A percentile compares a stretch with the other conserved stretches of the same genome.
phyloP scores from a whole-genome alignment of 2,888 invertebrate species.

The Drosophila peninsularis region DNA sequence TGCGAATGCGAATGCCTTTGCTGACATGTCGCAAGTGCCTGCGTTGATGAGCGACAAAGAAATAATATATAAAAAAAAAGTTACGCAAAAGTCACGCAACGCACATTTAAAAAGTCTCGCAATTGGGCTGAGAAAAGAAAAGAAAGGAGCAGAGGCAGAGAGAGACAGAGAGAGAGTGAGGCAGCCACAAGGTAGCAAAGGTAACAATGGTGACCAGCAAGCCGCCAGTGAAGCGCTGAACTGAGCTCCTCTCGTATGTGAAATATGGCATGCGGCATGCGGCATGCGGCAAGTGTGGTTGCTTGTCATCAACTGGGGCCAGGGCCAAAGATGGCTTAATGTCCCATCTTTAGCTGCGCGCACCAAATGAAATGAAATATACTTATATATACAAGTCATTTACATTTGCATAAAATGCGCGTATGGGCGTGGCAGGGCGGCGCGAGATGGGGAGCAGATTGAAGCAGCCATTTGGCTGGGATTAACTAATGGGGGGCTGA shows the following conservation, averaged over 20 bases:
- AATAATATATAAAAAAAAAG: constrained; percentile 40
- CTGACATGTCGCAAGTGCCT: constrained; percentile 57
- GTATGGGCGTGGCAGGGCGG: not conserved
- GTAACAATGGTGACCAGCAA: constrained; percentile 34
- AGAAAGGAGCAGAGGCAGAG: too few relatives aligned
- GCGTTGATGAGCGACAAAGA: constrained; percentile 55
- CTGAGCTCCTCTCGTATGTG: constrained; percentile 19
- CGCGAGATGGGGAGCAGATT: not conserved
- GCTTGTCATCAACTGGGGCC: constrained; percentile 39
- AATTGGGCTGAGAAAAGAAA: constrained; percentile 4
- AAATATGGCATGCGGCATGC: constrained; percentile 29
- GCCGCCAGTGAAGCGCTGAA: constrained; percentile 31
- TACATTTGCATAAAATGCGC: constrained; percentile 62
- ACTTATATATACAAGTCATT: constrained; percentile 48
- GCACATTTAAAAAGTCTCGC: constrained; percentile 55
- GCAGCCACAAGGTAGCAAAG: not conserved
- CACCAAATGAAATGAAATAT: constrained; percentile 54
- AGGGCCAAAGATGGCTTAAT: constrained; percentile 29
- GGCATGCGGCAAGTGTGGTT: constrained; percentile 20
- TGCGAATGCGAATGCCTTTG: constrained; percentile 35
- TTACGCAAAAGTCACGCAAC: constrained; percentile 65
- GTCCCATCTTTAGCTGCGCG: constrained; percentile 22
- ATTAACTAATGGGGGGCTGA: constrained; percentile 45
- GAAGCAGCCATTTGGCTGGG: constrained; percentile 47
- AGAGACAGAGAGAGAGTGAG: not conserved